These are phyloP conservation scores for Oenanthe melanoleuca DNA, from an alignment of 2,113 vertebrate genomes.

Conservation along the genomic window DNA sequence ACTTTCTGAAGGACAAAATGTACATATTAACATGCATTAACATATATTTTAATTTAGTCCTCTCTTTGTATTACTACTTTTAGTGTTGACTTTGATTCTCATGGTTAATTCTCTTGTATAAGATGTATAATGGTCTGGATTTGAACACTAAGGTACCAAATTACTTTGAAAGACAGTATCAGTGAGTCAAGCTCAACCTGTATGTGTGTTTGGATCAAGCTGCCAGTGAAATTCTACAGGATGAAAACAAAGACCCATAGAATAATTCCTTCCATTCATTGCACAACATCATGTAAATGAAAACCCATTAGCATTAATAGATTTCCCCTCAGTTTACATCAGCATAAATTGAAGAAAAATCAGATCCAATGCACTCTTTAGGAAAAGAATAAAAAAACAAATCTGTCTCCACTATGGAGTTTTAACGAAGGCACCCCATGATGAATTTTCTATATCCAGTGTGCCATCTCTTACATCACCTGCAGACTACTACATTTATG, in stretches of 20 bases:
- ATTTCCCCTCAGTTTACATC: background rate
- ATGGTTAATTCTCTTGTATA: rapidly evolving
- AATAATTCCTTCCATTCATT: background rate
- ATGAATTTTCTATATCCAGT: background rate
- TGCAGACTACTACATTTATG: background rate
- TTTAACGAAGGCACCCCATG: background rate
- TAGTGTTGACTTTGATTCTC: background rate
- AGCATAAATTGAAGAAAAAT: background rate
- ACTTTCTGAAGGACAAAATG: background rate
- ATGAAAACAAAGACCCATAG: background rate
- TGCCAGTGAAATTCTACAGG: background rate
- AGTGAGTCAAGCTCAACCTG: background rate
- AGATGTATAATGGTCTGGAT: background rate
- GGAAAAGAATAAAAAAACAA: background rate
- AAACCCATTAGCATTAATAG: background rate
- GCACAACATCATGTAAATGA: background rate
- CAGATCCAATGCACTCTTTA: background rate
- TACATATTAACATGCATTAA: too few relatives aligned
- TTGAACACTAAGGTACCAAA: background rate
- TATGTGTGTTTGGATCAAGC: background rate
- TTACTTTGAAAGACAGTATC: background rate
- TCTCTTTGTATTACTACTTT: background rate
- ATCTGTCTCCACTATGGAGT: background rate
- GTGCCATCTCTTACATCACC: background rate
- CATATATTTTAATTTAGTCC: background rate